Evolutionary conservation across 2,888 invertebrate genomes (phyloP).

Genomic region (Ennomos quercinarius): DNA sequence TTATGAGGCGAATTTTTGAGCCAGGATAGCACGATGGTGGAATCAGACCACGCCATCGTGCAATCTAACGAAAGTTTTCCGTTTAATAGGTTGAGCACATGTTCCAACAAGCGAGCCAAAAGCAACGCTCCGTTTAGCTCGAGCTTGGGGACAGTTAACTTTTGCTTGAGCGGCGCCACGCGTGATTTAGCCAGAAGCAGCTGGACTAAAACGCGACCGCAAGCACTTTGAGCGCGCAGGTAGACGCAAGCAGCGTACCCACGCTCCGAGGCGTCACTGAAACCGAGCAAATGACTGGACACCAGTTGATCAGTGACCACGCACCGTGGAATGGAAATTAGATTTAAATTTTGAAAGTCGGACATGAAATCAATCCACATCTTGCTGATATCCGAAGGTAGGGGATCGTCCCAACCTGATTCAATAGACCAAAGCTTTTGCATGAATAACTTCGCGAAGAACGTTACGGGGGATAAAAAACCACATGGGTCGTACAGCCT

Average conservation of each 20-base stretch:
- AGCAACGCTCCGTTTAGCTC: background rate
- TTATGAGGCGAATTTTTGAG: background rate
- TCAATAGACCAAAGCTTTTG: background rate
- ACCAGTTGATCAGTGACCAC: no score
- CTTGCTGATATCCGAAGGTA: background rate
- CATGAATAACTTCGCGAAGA: background rate
- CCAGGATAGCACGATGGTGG: background rate
- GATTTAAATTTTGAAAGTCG: background rate
- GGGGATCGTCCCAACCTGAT: background rate
- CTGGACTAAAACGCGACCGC: conserved; percentile 2
- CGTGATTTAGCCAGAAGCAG: background rate
- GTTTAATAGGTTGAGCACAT: background rate
- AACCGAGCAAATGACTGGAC: background rate
- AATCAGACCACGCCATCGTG: background rate
- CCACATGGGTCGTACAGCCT: background rate
- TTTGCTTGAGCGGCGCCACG: conserved; percentile 2
- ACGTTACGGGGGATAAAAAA: background rate
- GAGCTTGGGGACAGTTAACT: background rate
- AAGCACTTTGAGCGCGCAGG: conserved; percentile 2
- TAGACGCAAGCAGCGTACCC: background rate
- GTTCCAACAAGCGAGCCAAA: background rate
- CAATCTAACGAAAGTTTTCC: background rate
- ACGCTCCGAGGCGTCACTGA: background rate
- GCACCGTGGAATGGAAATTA: no score
- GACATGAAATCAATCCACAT: background rate